Conservation (phyloP, 1,140 invertebrate species). For the Aphelinus atriplicis region DNA sequence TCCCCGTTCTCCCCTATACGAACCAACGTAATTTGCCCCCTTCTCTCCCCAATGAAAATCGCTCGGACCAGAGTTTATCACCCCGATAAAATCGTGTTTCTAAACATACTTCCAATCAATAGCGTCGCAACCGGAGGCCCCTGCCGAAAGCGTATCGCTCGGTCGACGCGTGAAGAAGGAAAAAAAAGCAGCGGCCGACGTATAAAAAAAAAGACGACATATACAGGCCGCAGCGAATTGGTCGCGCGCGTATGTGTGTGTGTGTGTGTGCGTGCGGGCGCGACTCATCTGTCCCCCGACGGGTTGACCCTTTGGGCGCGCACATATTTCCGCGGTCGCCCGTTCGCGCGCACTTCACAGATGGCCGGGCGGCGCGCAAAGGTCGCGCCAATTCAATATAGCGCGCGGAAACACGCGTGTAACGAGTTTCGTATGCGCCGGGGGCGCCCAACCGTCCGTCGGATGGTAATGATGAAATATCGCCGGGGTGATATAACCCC, state of each 20-base stretch:
- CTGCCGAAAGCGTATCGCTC: no score
- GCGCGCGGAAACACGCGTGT: conserved; percentile 46
- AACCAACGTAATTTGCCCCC: no score
- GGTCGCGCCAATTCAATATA: conserved; percentile 50
- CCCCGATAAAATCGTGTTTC: no score
- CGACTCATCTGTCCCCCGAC: background rate
- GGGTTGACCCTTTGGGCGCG: conserved; percentile 14
- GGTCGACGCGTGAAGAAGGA: background rate
- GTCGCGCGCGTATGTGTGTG: background rate
- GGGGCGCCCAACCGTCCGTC: conserved; percentile 56
- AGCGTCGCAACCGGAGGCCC: no score
- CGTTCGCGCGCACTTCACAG: conserved; percentile 45
- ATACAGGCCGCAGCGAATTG: conserved; percentile 3
- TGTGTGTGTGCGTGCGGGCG: background rate
- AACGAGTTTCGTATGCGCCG: conserved; percentile 59
- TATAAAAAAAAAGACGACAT: background rate
- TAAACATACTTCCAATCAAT: no score
- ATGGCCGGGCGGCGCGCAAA: conserved; percentile 54
- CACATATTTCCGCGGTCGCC: background rate
- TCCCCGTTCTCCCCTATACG: no score
- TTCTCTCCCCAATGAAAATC: no score
- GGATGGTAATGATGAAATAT: conserved; percentile 70
- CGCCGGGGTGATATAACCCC: conserved; percentile 49
- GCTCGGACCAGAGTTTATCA: no score
- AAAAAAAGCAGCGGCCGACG: background rate